phyloP scores from a whole-genome alignment of 2,888 invertebrate species.

The Resseliella maxima region DNA sequence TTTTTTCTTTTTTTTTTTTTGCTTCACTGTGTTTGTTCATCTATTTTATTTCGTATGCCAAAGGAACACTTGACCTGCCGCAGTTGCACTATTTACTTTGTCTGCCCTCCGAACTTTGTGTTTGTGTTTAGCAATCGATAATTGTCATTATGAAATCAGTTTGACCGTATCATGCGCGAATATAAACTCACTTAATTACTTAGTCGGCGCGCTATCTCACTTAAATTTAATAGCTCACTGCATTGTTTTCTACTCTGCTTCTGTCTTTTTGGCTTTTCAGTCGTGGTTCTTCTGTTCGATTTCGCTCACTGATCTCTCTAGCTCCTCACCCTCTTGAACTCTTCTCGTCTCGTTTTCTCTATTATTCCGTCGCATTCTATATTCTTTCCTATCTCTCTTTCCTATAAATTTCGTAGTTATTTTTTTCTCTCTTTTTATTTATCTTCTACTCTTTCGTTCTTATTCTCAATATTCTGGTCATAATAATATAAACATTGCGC shows the following conservation, averaged over 20 bases:
- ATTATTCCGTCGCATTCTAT: too few relatives aligned
- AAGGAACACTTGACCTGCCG: conserved; percentile 34
- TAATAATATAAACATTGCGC: not conserved
- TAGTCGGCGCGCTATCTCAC: not conserved
- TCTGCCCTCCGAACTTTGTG: conserved; percentile 13
- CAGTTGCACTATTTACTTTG: conserved; percentile 35
- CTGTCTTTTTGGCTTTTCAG: too few relatives aligned
- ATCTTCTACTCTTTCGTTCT: not conserved
- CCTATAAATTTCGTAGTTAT: not conserved
- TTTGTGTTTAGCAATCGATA: conserved; percentile 49
- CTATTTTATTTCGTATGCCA: not conserved
- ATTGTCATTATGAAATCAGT: conserved; percentile 1
- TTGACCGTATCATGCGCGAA: not conserved
- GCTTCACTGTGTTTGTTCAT: not conserved
- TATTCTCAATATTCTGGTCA: not conserved
- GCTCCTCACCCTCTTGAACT: too few relatives aligned
- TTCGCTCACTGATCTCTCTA: too few relatives aligned
- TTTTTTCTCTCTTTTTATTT: not conserved
- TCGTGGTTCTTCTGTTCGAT: too few relatives aligned
- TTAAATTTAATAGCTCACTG: not conserved
- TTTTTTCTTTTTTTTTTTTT: not conserved
- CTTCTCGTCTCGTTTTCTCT: too few relatives aligned
- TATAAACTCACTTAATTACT: conserved; percentile 1
- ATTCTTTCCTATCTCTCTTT: too few relatives aligned
- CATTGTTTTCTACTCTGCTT: not conserved